Percentiles rank a stretch among this genome's conserved stretches.
Evolutionary conservation across 1,140 invertebrate species (phyloP).

Genomic region (Papilio helenus): DNA sequence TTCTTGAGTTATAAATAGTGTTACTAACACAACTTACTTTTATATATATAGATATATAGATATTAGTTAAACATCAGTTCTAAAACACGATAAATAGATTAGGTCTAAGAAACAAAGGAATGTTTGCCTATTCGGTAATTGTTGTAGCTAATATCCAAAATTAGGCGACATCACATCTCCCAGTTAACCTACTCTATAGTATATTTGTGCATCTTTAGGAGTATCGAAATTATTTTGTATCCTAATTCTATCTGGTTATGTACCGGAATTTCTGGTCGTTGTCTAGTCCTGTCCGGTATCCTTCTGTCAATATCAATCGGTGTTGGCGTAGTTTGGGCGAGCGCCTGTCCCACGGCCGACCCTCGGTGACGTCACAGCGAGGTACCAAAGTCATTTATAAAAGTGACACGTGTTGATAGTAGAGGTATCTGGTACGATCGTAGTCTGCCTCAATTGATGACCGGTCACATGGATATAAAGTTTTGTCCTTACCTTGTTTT

Average conservation of each 20-base stretch:
- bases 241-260: background rate
- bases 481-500: conserved; percentile 4
- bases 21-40: too few species aligned
- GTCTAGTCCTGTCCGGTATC: conserved; percentile 47
- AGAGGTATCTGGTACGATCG: conserved; percentile 51
- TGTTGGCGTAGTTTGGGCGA: conserved; percentile 37
- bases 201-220: background rate
- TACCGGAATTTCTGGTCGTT: conserved; percentile 5
- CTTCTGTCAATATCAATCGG: conserved; percentile 69
- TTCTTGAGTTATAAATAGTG: too few species aligned
- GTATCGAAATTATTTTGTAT: background rate
- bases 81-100: too few species aligned
- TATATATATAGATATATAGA: too few species aligned
- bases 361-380: conserved; percentile 49
- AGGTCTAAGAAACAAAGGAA: too few species aligned
- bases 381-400: conserved; percentile 60
- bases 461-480: conserved; percentile 28
- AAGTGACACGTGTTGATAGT: conserved; percentile 63
- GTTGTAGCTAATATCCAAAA: background rate
- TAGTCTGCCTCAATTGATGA: conserved; percentile 39
- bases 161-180: background rate
- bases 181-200: background rate
- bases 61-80: background rate
- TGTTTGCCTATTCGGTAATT: too few species aligned
- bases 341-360: conserved; percentile 48